A percentile compares a stretch with the other conserved stretches of the same genome.
Conservation (phyloP, 2,113 vertebrate species). For the Nycticorax nycticorax region DNA sequence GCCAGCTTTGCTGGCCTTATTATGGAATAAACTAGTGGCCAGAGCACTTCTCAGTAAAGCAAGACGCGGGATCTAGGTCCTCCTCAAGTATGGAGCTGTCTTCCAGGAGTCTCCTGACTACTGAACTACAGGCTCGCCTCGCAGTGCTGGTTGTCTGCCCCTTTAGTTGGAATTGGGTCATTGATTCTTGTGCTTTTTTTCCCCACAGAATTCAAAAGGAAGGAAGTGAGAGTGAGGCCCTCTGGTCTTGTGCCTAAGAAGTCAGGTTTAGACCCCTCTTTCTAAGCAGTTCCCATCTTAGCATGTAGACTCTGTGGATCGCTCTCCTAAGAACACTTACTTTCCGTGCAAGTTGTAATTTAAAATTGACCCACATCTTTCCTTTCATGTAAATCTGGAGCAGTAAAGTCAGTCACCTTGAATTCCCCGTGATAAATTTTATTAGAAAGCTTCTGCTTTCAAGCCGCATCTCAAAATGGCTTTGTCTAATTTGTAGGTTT, state of each 20-base stretch:
- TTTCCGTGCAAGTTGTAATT: background rate
- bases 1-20: background rate
- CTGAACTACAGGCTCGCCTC: background rate
- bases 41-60: background rate
- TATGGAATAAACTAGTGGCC: background rate
- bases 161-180: background rate
- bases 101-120: background rate
- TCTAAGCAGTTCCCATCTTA: background rate
- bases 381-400: background rate
- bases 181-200: background rate
- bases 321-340: background rate
- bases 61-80: background rate
- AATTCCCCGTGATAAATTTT: conserved; percentile 4
- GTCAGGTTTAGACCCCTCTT: background rate
- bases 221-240: background rate
- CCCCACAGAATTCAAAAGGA: background rate
- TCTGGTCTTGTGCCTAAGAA: background rate
- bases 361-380: background rate
- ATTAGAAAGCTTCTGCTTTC: conserved; percentile 21
- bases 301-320: background rate
- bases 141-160: background rate
- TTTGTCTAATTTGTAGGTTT: background rate
- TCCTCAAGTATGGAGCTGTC: background rate
- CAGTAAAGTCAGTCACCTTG: conserved; percentile 6
- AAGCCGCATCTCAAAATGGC: background rate